Evolutionary conservation across 1,140 invertebrate genomes (phyloP), one percentile per base, ranked within the genome.

Genomic region (Anadara kagoshimensis): DNA sequence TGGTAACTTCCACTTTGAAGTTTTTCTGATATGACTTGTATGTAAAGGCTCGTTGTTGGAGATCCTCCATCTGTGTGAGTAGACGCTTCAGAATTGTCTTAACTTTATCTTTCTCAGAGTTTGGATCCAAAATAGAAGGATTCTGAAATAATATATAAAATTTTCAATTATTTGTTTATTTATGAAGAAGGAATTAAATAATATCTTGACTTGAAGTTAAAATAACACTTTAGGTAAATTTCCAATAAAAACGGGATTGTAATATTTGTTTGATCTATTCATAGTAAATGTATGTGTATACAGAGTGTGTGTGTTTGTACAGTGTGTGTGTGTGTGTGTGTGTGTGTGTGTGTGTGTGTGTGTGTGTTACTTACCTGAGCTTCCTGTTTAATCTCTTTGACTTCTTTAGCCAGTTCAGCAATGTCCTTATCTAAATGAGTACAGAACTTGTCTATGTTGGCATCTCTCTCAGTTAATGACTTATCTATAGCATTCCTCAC

Each of bases 61-160:
- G 93, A 0, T 86, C 90, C 12, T 88, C 88, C 53, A 96, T 89
- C 64, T 92, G 91, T 7, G 91, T 90, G 45, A 91, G 86, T 0
- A 96, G 87, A 16, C 92, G 90, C 22, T 92, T 91, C 2, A 96
- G 87, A 7, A 92, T 91, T 3, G 89, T 89, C 44, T 91, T 89
- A 1, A 94, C 93, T 73, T 92, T 90, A 8, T 91, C 89, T 20
- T 91, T 90, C 56, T 94, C 92, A 1, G 94, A 93, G n/a, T 92
- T 90, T 16, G 91, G 90, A 81, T 95, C 93, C 66, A 94, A 91
- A n/a, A 95, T 88, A 91, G 93, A 93, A 2, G 92, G 90, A 91
- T 94, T 91, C 94, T 94, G 81, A 41, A 85, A 81, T 43, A 75
- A 26, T 62, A 69, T 22, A 54, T 1, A 20, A 5, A 8, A 26